Percentiles rank a stretch among this genome's conserved stretches.
Evolutionary conservation across 1,140 invertebrate species (phyloP).

Genomic region (Atta cephalotes): DNA sequence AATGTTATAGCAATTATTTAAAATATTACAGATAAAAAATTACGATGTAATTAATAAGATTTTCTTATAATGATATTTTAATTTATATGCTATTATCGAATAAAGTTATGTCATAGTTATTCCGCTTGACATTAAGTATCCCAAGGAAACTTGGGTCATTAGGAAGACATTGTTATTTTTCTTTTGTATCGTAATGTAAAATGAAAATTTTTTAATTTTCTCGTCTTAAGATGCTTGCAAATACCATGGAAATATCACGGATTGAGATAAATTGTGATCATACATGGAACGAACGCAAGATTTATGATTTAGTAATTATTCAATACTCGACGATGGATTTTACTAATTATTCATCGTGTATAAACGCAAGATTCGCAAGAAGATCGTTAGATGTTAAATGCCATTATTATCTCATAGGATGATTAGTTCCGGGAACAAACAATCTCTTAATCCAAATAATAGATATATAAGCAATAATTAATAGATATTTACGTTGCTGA

Average conservation of each 20-base stretch:
- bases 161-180: constrained; percentile 9
- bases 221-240: not conserved
- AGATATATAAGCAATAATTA: not conserved
- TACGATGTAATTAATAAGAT: not conserved
- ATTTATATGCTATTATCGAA: not conserved
- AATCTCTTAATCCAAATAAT: not conserved
- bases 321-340: constrained; percentile 31
- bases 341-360: constrained; percentile 39
- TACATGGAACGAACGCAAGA: constrained; percentile 15
- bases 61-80: not conserved
- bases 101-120: not conserved
- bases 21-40: not conserved
- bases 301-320: constrained; percentile 47
- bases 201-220: not conserved
- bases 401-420: constrained; percentile 5
- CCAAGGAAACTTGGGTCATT: not conserved
- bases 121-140: not conserved
- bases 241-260: not conserved
- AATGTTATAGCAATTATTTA: not conserved
- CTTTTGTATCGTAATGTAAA: not conserved
- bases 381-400: constrained; percentile 13
- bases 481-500: constrained; percentile 20
- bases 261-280: constrained; percentile 10
- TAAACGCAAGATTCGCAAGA: too few relatives aligned
- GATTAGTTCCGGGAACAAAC: constrained; percentile 22